Percentiles rank a stretch among this genome's conserved stretches.
Conservation (phyloP, 2,797 vertebrate genomes). For the Hafferia zeledoni region DNA sequence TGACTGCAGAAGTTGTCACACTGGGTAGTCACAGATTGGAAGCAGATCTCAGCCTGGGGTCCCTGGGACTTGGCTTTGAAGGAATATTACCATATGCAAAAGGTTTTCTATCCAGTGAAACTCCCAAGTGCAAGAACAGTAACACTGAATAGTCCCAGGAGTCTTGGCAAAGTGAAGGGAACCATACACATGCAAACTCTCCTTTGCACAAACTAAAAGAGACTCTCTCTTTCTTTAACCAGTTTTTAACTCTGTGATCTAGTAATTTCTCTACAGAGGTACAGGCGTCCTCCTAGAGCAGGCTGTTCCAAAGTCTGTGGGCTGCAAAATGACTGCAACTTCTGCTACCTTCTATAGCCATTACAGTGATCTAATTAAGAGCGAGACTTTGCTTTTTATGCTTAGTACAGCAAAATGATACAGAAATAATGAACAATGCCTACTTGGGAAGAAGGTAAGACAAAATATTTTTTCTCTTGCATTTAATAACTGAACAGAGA, state of each 20-base stretch:
- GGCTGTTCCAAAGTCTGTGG: neutral
- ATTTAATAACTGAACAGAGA: neutral
- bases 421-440: neutral
- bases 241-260: neutral
- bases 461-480: neutral
- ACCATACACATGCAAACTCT: neutral
- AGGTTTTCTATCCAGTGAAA: neutral
- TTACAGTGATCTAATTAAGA: neutral
- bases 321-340: neutral
- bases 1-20: neutral
- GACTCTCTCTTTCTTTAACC: neutral
- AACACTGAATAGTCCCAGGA: neutral
- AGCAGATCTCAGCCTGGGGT: neutral
- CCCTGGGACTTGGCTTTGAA: neutral
- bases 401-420: neutral
- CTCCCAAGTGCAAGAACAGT: neutral
- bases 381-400: neutral
- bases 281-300: neutral
- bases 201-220: neutral
- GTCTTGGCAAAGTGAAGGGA: neutral
- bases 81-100: neutral
- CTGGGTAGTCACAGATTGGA: neutral
- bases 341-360: neutral
- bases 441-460: neutral
- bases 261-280: constrained; percentile 12